Conservation (phyloP, 2,113 vertebrate species). For the Polyodon spathula region DNA sequence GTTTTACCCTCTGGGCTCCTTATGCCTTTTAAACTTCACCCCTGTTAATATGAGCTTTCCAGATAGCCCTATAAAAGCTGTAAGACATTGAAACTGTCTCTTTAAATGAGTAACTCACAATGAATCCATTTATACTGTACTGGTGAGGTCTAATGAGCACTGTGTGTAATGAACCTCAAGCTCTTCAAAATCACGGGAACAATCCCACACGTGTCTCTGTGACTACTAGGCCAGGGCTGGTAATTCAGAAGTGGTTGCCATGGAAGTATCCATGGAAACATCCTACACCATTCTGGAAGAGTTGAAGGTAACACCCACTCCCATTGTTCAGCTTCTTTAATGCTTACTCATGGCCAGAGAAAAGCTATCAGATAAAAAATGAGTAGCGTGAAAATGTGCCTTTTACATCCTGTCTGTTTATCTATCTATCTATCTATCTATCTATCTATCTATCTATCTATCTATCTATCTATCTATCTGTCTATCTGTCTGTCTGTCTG, state of each 20-base stretch:
- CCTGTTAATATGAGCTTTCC: no score
- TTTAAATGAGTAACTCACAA: no score
- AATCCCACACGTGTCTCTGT: conserved; percentile 6
- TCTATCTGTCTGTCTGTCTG: no score
- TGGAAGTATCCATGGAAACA: conserved; percentile 37
- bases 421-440: conserved; percentile 8
- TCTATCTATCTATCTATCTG: no score
- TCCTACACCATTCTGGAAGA: conserved; percentile 28
- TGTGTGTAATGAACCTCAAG: conserved; percentile 27
- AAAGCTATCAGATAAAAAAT: conserved; percentile 23
- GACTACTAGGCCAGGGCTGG: conserved; percentile 18
- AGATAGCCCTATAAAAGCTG: no score
- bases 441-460: background rate
- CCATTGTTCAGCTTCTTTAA: conserved; percentile 27
- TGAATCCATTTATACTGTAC: no score
- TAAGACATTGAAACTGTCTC: no score
- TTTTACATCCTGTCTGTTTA: no score
- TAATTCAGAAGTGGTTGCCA: conserved; percentile 28
- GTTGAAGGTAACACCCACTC: conserved; percentile 39
- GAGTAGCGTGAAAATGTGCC: background rate
- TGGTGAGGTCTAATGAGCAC: conserved; percentile 16
- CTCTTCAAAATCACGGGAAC: conserved; percentile 15
- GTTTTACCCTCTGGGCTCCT: no score
- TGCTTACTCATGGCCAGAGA: conserved; percentile 32
- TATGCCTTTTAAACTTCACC: no score